Evolutionary conservation across 2,888 invertebrate species (phyloP).

Genomic region (Temnothorax ravouxi): DNA sequence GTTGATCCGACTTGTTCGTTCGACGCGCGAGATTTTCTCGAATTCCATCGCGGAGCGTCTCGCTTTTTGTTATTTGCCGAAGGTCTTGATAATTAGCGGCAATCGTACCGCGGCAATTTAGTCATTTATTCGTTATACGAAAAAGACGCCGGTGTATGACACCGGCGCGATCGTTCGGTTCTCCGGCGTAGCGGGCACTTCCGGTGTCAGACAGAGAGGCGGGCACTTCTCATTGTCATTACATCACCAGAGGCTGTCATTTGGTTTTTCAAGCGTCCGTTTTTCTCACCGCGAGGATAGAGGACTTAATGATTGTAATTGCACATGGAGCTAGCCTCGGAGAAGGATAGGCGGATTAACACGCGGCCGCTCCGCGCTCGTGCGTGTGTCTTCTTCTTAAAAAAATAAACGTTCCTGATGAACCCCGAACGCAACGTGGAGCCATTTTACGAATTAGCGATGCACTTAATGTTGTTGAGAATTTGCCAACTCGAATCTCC

Average conservation of each 20-base stretch:
- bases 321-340: slow-evolving; percentile 58
- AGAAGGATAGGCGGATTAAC: slow-evolving; percentile 61
- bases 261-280: slow-evolving; percentile 77
- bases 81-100: slow-evolving; percentile 69
- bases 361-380: slow-evolving; percentile 38
- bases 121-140: slow-evolving; percentile 67
- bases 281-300: slow-evolving; percentile 74
- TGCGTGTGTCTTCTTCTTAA: slow-evolving; percentile 12
- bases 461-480: slow-evolving; percentile 2
- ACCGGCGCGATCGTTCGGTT: slow-evolving; percentile 60
- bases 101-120: slow-evolving; percentile 70
- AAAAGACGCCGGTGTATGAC: slow-evolving; percentile 66
- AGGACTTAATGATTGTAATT: slow-evolving; percentile 72
- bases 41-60: not conserved
- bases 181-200: slow-evolving; percentile 71
- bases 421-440: not conserved
- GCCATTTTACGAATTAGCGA: slow-evolving; percentile 33
- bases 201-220: slow-evolving; percentile 74
- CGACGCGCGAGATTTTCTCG: not conserved
- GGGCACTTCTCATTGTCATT: slow-evolving; percentile 76
- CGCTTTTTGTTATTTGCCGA: slow-evolving; percentile 55
- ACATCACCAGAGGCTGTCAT: slow-evolving; percentile 79
- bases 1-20: not conserved
- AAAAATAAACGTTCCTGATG: slow-evolving; percentile 30
- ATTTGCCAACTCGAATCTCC: not conserved